Evolutionary conservation across 1,140 invertebrate species (phyloP).

Genomic region (Lordiphosa stackelbergi): DNA sequence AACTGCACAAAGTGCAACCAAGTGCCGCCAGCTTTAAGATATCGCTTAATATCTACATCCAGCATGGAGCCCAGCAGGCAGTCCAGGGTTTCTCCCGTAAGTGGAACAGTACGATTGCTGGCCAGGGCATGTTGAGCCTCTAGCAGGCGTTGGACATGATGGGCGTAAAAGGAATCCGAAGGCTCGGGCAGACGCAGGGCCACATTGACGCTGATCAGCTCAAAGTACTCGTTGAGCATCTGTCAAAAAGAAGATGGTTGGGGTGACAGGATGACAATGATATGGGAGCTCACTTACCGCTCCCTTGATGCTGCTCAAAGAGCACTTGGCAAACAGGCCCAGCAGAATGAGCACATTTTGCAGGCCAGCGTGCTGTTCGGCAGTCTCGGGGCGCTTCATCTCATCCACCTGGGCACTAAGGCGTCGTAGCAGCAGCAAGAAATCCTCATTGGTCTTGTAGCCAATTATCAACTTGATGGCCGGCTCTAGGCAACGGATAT

Average conservation of each 20-base stretch:
- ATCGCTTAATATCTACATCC: constrained; percentile 62
- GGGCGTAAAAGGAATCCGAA: constrained; percentile 16
- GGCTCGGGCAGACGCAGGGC: constrained; percentile 36
- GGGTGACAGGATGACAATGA: too few relatives aligned
- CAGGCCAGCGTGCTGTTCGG: constrained; percentile 26
- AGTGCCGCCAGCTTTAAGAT: constrained; percentile 35
- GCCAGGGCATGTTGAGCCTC: constrained; percentile 53
- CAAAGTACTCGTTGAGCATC: constrained; percentile 74
- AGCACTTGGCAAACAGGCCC: constrained; percentile 56
- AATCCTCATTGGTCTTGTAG: constrained; percentile 72
- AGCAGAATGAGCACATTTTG: constrained; percentile 53
- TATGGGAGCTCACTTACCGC: constrained; percentile 40
- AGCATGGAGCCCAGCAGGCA: constrained; percentile 55
- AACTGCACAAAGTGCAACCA: constrained; percentile 45
- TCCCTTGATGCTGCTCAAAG: constrained; percentile 64
- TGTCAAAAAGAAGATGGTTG: constrained; percentile 7
- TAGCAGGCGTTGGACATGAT: constrained; percentile 31
- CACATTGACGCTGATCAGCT: constrained; percentile 46
- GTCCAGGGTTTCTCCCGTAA: constrained; percentile 64
- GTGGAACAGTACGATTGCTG: constrained; percentile 57
- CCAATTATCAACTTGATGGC: constrained; percentile 65
- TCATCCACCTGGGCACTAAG: constrained; percentile 30
- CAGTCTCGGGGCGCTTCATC: constrained; percentile 30
- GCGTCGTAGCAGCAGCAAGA: constrained; percentile 46
- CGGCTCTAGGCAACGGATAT: constrained; percentile 38